Percentiles rank a stretch among this genome's conserved stretches.
These are phyloP conservation scores for Geococcyx californianus DNA, from an alignment of 2,113 vertebrate genomes.

Conservation along the genomic window DNA sequence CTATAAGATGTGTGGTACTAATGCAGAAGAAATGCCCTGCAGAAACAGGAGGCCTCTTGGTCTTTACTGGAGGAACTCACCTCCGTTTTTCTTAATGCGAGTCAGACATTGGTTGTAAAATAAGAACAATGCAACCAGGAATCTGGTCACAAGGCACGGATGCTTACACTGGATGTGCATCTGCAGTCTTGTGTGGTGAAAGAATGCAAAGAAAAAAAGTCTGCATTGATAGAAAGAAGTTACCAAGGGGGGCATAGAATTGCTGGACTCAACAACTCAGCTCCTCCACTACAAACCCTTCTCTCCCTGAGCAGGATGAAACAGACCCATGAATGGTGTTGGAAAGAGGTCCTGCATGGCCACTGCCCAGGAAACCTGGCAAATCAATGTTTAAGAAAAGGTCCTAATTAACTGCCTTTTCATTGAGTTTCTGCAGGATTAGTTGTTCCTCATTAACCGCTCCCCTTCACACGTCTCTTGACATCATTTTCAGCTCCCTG, in stretches of 20 bases:
- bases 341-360: not conserved
- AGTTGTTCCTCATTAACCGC: not conserved
- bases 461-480: not conserved
- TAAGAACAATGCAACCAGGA: not conserved
- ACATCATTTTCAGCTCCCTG: no score
- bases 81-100: not conserved
- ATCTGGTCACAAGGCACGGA: not conserved
- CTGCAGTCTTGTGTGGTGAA: not conserved
- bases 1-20: not conserved
- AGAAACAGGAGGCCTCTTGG: not conserved
- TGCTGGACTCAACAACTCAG: not conserved
- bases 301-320: not conserved
- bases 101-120: not conserved
- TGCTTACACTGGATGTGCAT: not conserved
- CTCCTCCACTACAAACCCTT: not conserved
- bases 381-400: not conserved
- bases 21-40: not conserved
- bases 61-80: not conserved
- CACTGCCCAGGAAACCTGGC: not conserved
- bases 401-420: not conserved
- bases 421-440: not conserved
- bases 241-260: not conserved
- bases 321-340: accelerated
- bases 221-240: not conserved
- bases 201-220: not conserved